Evolutionary conservation across 2,888 invertebrate species (phyloP).

Genomic region (Agrotis clavis): DNA sequence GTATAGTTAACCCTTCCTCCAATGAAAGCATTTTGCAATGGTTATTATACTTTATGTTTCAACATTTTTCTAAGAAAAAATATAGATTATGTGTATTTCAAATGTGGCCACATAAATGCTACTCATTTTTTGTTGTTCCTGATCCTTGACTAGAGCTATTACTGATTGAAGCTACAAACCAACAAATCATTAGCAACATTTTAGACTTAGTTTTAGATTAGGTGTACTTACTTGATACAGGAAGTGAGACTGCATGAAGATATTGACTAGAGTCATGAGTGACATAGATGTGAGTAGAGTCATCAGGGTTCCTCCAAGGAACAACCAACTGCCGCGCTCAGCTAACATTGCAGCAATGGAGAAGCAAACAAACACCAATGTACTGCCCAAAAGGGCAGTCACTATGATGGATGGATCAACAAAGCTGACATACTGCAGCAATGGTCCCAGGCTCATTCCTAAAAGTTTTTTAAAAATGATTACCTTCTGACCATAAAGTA

Average conservation of each 20-base stretch:
- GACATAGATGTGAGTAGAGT: conserved; percentile 95
- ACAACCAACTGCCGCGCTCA: conserved; percentile 96
- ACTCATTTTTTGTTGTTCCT: too few relatives aligned
- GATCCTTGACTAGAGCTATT: too few relatives aligned
- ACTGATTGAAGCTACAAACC: too few relatives aligned
- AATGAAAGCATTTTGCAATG: too few relatives aligned
- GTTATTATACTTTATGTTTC: too few relatives aligned
- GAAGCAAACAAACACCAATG: conserved; percentile 97
- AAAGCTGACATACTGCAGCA: conserved; percentile 94
- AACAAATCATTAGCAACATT: background rate
- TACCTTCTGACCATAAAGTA: background rate
- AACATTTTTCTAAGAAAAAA: too few relatives aligned
- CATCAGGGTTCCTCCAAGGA: conserved; percentile 97
- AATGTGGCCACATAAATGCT: too few relatives aligned
- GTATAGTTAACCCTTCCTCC: too few relatives aligned
- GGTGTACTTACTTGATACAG: conserved; percentile 93
- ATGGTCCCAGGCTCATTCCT: conserved; percentile 97
- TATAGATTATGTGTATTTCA: too few relatives aligned
- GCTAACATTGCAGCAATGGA: conserved; percentile 96
- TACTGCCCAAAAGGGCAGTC: conserved; percentile 96
- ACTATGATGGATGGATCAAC: conserved; percentile 97
- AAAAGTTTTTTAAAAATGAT: conserved; percentile 66
- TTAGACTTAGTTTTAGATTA: background rate
- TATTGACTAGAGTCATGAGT: conserved; percentile 94
- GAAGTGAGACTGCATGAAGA: conserved; percentile 96